Percentiles rank a stretch among this genome's conserved stretches.
Conservation (phyloP, 2,113 vertebrate genomes). For the Ellobius talpinus region DNA sequence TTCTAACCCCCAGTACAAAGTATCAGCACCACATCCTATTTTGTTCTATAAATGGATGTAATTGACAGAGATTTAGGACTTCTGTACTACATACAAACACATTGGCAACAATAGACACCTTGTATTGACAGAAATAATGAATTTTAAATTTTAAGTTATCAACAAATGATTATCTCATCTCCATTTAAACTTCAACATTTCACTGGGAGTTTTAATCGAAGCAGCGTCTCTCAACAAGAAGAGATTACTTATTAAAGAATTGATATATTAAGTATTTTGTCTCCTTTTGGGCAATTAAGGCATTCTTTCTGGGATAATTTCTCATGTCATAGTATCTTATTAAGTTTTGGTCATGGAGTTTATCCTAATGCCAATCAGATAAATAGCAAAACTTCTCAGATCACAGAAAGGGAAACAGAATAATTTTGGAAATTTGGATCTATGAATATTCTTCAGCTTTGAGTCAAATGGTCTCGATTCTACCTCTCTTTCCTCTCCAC, state of each 20-base stretch:
- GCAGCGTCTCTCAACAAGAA: not conserved
- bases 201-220: not conserved
- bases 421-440: not conserved
- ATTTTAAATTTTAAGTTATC: not conserved
- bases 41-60: not conserved
- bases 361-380: not conserved
- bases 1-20: not conserved
- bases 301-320: not conserved
- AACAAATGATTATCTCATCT: not conserved
- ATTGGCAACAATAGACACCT: not conserved
- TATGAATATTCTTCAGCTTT: conserved; percentile 20
- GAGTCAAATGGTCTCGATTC: not conserved
- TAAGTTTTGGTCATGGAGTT: not conserved
- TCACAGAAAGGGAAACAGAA: not conserved
- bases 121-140: not conserved
- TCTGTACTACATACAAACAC: not conserved
- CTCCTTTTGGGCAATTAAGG: not conserved
- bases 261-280: not conserved
- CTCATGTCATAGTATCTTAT: not conserved
- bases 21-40: not conserved
- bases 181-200: not conserved
- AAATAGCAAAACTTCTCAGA: not conserved
- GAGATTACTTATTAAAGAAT: not conserved
- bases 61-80: not conserved
- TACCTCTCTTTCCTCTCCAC: conserved; percentile 4